phyloP scores from a whole-genome alignment of 2,113 vertebrate species.

The Ailuropoda melanoleuca region DNA sequence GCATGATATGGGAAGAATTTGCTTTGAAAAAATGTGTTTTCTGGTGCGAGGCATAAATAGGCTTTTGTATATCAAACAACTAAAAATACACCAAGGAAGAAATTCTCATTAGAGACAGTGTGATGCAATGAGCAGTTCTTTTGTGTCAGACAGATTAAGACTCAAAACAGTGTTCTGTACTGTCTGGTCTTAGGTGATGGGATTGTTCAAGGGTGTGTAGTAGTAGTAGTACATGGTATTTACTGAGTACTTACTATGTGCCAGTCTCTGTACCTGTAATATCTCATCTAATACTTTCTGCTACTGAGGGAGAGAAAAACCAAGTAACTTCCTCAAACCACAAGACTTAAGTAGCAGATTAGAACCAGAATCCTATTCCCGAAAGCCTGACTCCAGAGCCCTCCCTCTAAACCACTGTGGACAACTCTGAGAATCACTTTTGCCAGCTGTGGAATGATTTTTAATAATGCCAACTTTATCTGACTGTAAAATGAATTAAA shows the following conservation, averaged over 20 bases:
- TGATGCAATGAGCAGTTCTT: background rate
- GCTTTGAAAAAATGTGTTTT: slow-evolving; percentile 18
- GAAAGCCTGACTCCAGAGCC: background rate
- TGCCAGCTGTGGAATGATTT: background rate
- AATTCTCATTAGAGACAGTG: background rate
- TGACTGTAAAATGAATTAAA: background rate
- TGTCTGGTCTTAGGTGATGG: background rate
- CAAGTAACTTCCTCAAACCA: background rate
- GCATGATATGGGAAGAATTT: background rate
- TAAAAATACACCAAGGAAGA: background rate
- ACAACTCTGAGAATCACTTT: background rate
- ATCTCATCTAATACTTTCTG: background rate
- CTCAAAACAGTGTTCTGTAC: background rate
- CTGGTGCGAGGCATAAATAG: background rate
- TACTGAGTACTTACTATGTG: background rate
- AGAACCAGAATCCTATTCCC: background rate
- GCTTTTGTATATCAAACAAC: background rate
- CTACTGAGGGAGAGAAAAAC: background rate
- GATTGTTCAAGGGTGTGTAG: background rate
- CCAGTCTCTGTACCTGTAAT: background rate
- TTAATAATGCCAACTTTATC: background rate
- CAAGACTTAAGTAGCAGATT: background rate
- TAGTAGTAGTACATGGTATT: background rate
- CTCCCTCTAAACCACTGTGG: background rate
- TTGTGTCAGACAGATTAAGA: background rate